Evolutionary conservation across 2,797 vertebrate species (phyloP).

Genomic region (Eleutherodactylus coqui): DNA sequence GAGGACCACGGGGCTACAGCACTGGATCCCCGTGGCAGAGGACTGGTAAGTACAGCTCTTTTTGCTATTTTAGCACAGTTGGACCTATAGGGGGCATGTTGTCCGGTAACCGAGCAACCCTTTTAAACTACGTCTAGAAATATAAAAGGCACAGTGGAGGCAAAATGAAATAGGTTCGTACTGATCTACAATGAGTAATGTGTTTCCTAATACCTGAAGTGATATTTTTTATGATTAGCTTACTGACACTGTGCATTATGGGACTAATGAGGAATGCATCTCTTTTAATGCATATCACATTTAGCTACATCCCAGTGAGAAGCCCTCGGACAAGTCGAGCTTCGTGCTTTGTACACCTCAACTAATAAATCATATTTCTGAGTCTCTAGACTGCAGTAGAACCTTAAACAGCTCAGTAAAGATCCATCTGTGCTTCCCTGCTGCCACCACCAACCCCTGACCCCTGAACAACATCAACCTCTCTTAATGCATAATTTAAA

Average conservation of each 20-base stretch:
- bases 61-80: too few species aligned
- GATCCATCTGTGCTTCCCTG: slow-evolving; percentile 66
- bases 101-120: too few species aligned
- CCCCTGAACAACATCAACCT: slow-evolving; percentile 68
- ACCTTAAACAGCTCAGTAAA: slow-evolving; percentile 59
- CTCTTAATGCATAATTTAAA: slow-evolving; percentile 67
- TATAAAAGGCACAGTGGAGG: background rate
- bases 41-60: too few species aligned
- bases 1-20: too few species aligned
- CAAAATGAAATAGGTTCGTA: background rate
- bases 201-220: slow-evolving; percentile 4
- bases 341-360: slow-evolving; percentile 66
- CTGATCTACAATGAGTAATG: background rate
- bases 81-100: too few species aligned
- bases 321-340: slow-evolving; percentile 65
- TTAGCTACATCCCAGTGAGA: slow-evolving; percentile 57
- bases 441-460: slow-evolving; percentile 68
- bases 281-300: slow-evolving; percentile 30
- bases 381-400: slow-evolving; percentile 46
- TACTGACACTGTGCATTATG: slow-evolving; percentile 37
- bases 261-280: slow-evolving; percentile 33
- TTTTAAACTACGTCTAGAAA: background rate
- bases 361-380: slow-evolving; percentile 69
- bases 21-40: too few species aligned
- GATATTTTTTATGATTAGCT: slow-evolving; percentile 26